Conservation (phyloP, 1,140 invertebrate species). For the Meloidogyne exigua region DNA sequence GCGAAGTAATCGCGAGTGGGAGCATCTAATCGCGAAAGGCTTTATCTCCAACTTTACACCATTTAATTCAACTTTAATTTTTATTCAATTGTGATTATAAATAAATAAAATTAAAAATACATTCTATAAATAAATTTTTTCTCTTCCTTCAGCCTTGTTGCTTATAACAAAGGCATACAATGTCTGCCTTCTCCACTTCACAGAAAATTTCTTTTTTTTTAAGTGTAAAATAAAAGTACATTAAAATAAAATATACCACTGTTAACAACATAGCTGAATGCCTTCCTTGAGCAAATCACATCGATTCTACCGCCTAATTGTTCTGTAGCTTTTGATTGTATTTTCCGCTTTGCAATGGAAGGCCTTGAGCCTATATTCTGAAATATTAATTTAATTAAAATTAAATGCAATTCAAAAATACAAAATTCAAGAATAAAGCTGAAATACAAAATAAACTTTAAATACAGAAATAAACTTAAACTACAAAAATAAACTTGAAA, state of each 20-base stretch:
- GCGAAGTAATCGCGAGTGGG: too few species aligned
- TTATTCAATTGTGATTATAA: too few species aligned
- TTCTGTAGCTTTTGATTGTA: constrained; percentile 39
- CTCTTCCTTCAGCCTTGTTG: constrained; percentile 7
- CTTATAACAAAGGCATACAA: constrained; percentile 25
- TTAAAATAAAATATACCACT: not conserved
- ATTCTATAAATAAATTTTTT: not conserved
- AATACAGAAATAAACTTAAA: not conserved
- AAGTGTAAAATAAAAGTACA: not conserved
- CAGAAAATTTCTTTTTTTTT: constrained; percentile 20
- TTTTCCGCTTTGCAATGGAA: constrained; percentile 45
- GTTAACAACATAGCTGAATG: constrained; percentile 26
- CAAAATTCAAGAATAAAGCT: not conserved
- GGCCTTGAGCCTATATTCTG: constrained; percentile 49
- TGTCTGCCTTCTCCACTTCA: constrained; percentile 17
- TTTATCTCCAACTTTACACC: too few species aligned
- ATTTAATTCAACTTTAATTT: too few species aligned
- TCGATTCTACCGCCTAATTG: constrained; percentile 49
- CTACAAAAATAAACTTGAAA: not conserved
- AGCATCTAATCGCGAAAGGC: too few species aligned
- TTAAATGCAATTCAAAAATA: not conserved
- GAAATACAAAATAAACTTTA: not conserved
- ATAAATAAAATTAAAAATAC: too few species aligned
- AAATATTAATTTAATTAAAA: constrained; percentile 10
- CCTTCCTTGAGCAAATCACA: constrained; percentile 38